phyloP scores from a whole-genome alignment of 2,797 vertebrate genomes.

The Rhabdophis nuchalis region DNA sequence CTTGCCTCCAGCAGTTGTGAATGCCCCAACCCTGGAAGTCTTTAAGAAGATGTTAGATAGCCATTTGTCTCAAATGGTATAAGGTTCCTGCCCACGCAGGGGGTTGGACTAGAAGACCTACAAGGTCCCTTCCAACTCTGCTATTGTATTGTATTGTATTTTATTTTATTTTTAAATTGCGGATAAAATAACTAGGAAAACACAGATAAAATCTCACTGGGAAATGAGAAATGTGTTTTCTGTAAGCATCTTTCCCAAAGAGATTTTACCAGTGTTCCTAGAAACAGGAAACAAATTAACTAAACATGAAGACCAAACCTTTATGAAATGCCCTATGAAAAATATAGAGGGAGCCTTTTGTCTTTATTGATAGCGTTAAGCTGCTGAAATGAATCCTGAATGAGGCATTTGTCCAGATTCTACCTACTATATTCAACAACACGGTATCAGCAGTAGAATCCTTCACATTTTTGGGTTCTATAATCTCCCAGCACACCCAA shows the following conservation, averaged over 20 bases:
- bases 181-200: not conserved
- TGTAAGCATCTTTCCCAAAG: not conserved
- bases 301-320: slow-evolving; percentile 20
- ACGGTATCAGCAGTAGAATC: not conserved
- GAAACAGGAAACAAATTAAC: not conserved
- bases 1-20: too few species aligned
- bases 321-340: not conserved
- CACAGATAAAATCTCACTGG: not conserved
- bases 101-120: too few species aligned
- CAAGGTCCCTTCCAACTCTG: too few species aligned
- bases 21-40: too few species aligned
- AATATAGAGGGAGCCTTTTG: slow-evolving; percentile 4
- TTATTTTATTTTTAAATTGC: not conserved
- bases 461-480: not conserved
- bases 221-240: not conserved
- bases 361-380: not conserved
- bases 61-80: too few species aligned
- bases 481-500: not conserved
- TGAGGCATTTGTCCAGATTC: not conserved
- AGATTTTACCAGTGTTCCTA: slow-evolving; percentile 11
- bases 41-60: too few species aligned
- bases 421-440: not conserved
- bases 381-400: slow-evolving; percentile 23
- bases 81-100: too few species aligned
- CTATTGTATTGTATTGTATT: too few species aligned